Base-by-base conservation (phyloP, 2,797 vertebrate species). In the Diplodus sargus region DNA sequence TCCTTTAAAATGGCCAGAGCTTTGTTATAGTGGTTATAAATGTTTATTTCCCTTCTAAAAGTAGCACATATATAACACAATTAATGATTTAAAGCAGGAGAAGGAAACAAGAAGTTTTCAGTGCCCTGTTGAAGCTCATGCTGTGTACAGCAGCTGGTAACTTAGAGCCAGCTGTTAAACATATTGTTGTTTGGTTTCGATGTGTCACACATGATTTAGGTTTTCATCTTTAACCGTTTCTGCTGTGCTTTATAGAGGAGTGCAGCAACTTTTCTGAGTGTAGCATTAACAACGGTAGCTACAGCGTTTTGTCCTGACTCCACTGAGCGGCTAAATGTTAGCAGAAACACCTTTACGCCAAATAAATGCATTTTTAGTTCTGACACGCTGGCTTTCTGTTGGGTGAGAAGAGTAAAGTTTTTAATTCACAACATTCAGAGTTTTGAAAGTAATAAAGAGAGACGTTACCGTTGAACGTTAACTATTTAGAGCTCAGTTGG, bases 11-110 rank as follows among this genome's bases (percentile, higher is more conserved):
- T 10, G 15, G 43, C 14, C 61, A 16, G 59, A 18, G 25, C 49
- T 78, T 72, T 58, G 47, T 72, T 30, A 28, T 9, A 43, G 45
- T 18, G 25, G 47, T 22, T 20, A 23, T 16, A 71, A 68, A 70
- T 43, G 25, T 20, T 48, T 25, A 18, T 48, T 59, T 23, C 34
- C 15, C 56, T 23, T 23, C 28, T 48, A 15, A 49, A 58, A 39
- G 49, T 54, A 48, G 42, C 14, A 18, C 16, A 22, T 48, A 22
- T 23, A 23, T 12, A 7, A 25, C 16, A 48, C 4, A 48, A 76
- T 17, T n/a, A 54, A 70, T 28, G 61, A 48, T 63, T 47, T n/a
- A 30, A 67, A 67, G 52, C 5, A 12, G 0, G 8, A 39, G 39
- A 39, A 39, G 45, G 20, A 47, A 62, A 62, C 23, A 28, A 49